Conservation (phyloP, 2,113 vertebrate species). For the Heloderma charlesbogerti region DNA sequence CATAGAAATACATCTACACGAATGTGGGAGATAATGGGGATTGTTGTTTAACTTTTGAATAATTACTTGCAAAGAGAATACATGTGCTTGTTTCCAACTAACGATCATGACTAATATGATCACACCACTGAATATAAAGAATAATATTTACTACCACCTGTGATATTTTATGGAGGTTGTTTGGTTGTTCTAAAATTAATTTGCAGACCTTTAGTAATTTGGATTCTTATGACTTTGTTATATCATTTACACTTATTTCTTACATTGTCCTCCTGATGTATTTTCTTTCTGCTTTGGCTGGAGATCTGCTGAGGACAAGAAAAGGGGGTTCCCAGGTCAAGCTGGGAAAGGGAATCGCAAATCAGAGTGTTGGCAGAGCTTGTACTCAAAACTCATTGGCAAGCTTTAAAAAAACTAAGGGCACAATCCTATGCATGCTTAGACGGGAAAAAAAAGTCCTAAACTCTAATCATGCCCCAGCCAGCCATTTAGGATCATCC, state of each 20-base stretch:
- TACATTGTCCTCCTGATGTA: neutral
- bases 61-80: neutral
- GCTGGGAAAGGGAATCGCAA: neutral
- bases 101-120: neutral
- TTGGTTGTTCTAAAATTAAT: neutral
- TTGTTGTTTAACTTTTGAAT: neutral
- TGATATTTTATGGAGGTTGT: neutral
- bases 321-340: neutral
- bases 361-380: neutral
- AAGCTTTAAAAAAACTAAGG: neutral
- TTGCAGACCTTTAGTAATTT: neutral
- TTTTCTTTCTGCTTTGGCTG: neutral
- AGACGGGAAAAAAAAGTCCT: too few species aligned
- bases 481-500: too few species aligned
- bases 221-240: neutral
- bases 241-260: neutral
- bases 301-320: neutral
- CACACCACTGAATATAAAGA: neutral
- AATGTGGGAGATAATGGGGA: neutral
- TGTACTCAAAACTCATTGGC: neutral
- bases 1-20: neutral
- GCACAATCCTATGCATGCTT: too few species aligned
- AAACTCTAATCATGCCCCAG: too few species aligned
- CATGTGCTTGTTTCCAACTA: neutral
- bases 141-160: neutral